These are phyloP conservation scores for Amniataba percoides DNA, from an alignment of 2,797 vertebrate species.

Conservation along the genomic window DNA sequence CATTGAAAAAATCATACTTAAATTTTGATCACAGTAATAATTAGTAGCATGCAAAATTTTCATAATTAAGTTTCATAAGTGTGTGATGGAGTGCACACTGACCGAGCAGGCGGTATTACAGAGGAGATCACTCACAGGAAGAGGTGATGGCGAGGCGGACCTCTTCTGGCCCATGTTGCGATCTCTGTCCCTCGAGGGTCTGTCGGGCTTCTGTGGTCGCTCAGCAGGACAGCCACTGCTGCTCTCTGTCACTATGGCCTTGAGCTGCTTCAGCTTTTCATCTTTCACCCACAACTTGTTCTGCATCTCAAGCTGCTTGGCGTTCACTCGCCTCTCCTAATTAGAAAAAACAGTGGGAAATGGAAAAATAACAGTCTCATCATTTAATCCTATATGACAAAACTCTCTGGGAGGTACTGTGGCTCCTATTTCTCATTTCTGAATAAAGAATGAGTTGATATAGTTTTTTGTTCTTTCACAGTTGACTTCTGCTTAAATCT, in stretches of 20 bases:
- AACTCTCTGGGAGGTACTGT: too few relatives aligned
- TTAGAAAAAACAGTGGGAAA: constrained; percentile 4
- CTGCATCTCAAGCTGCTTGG: constrained; percentile 98
- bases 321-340: constrained; percentile 93
- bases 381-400: neutral
- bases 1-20: constrained; percentile 10
- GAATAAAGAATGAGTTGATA: neutral
- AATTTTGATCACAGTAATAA: constrained; percentile 21
- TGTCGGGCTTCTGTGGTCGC: constrained; percentile 84
- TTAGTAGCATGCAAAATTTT: constrained; percentile 58
- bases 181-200: constrained; percentile 90
- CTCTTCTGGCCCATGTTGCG: constrained; percentile 81
- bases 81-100: neutral
- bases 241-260: constrained; percentile 94
- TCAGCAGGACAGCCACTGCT: constrained; percentile 68
- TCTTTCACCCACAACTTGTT: constrained; percentile 99
- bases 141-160: constrained; percentile 86
- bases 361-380: neutral
- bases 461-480: neutral
- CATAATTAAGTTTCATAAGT: neutral
- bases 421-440: neutral
- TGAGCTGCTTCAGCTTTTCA: constrained; percentile 97
- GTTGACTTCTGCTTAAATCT: too few relatives aligned
- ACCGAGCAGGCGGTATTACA: neutral
- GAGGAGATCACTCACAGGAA: constrained; percentile 84